These are phyloP conservation scores for Blastomussa wellsi DNA, from an alignment of 92 coral and sea anemone genomes.

Conservation along the genomic window DNA sequence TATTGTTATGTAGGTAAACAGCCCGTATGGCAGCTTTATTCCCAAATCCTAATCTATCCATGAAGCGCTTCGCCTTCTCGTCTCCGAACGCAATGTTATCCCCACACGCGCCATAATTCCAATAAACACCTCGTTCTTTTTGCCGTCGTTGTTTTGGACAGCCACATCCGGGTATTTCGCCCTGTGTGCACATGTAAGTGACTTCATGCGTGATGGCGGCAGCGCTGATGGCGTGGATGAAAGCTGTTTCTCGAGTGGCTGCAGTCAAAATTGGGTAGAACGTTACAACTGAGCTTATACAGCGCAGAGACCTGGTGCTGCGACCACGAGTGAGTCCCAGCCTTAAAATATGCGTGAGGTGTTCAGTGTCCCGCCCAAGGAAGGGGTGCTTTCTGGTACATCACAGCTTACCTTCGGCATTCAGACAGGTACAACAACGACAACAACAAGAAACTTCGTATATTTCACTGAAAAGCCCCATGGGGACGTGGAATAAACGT, in stretches of 20 bases:
- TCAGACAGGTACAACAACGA: no score
- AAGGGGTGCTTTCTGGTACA: no score
- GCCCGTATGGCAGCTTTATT: slow-evolving; percentile 44
- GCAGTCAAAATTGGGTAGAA: neutral
- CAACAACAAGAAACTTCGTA: no score
- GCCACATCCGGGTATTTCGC: slow-evolving; percentile 67
- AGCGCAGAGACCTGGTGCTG: no score
- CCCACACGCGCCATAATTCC: slow-evolving; percentile 69
- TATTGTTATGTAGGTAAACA: slow-evolving; percentile 80
- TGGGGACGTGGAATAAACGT: no score
- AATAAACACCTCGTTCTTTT: neutral
- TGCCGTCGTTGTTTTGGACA: slow-evolving; percentile 37
- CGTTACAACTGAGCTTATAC: neutral
- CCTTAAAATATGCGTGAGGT: no score
- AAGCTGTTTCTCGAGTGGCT: slow-evolving; percentile 84
- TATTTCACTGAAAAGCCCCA: no score
- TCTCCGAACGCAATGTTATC: slow-evolving; percentile 82
- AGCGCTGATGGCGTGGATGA: slow-evolving; percentile 73
- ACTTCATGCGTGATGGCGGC: slow-evolving; percentile 75
- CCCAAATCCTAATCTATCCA: slow-evolving; percentile 59
- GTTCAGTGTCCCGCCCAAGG: no score
- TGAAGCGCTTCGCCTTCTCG: slow-evolving; percentile 63
- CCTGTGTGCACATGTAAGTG: slow-evolving; percentile 59
- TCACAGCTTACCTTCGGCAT: no score
- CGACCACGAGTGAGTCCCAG: no score